Conservation (phyloP, 2,888 invertebrate genomes). For the Euplexia lucipara region DNA sequence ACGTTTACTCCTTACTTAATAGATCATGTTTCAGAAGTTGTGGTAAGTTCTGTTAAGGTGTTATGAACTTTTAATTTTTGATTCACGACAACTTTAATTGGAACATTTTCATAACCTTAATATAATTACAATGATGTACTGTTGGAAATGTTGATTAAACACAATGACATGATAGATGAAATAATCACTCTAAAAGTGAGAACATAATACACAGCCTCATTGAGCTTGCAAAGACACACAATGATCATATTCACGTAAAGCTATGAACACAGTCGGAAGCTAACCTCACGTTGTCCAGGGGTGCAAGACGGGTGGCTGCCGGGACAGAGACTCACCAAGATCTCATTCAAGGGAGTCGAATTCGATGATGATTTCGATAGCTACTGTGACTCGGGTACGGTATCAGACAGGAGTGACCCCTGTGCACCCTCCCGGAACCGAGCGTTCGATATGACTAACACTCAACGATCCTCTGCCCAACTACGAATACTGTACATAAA, state of each 20-base stretch:
- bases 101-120: constrained; percentile 41
- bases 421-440: constrained; percentile 78
- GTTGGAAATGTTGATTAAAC: constrained; percentile 18
- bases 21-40: constrained; percentile 70
- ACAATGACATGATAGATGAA: constrained; percentile 35
- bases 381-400: constrained; percentile 88
- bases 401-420: constrained; percentile 85
- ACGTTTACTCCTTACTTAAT: constrained; percentile 40
- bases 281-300: constrained; percentile 87
- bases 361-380: constrained; percentile 90
- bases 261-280: constrained; percentile 78
- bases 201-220: constrained; percentile 70
- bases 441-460: constrained; percentile 78
- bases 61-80: constrained; percentile 31
- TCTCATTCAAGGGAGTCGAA: constrained; percentile 88
- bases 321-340: constrained; percentile 89
- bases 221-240: constrained; percentile 73
- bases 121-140: constrained; percentile 31
- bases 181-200: constrained; percentile 51
- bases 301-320: constrained; percentile 89
- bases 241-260: constrained; percentile 68
- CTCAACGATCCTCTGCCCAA: constrained; percentile 65
- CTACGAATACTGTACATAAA: constrained; percentile 72
- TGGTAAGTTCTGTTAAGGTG: constrained; percentile 73
- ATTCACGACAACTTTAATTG: constrained; percentile 31